Percentiles rank a stretch among this genome's conserved stretches.
These are phyloP conservation scores for Maccullochella peelii DNA, from an alignment of 2,113 vertebrate genomes.

Conservation along the genomic window DNA sequence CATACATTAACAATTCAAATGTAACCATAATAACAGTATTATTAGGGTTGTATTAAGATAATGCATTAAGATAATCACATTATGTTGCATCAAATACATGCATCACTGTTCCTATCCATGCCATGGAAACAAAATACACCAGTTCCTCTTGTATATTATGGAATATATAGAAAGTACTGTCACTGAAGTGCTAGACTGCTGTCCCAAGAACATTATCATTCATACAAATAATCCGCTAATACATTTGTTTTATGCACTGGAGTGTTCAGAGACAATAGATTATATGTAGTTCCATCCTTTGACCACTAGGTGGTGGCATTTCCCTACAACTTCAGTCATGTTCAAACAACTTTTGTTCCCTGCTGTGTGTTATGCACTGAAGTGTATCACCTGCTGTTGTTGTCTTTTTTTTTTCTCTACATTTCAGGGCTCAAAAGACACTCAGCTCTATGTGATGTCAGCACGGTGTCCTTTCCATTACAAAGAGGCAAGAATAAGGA, in stretches of 20 bases:
- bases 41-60: not conserved
- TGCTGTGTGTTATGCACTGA: slow-evolving; percentile 44
- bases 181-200: not conserved
- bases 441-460: slow-evolving; percentile 47
- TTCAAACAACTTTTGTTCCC: slow-evolving; percentile 5
- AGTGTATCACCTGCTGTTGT: slow-evolving; percentile 48
- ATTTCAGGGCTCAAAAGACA: slow-evolving; percentile 20
- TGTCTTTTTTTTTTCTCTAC: slow-evolving; percentile 19
- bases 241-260: not conserved
- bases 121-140: not conserved
- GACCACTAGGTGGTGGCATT: slow-evolving; percentile 32
- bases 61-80: not conserved
- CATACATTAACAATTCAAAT: not conserved
- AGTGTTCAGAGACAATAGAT: not conserved
- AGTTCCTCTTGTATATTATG: not conserved
- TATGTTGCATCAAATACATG: not conserved
- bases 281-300: rapidly evolving
- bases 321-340: not conserved
- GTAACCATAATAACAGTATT: not conserved
- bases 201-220: not conserved
- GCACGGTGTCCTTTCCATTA: slow-evolving; percentile 42
- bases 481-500: slow-evolving; percentile 26
- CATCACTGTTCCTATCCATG: not conserved
- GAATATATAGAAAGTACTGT: not conserved
- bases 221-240: not conserved